phyloP scores from a whole-genome alignment of 2,113 vertebrate genomes.

The Nycticryphes semicollaris region DNA sequence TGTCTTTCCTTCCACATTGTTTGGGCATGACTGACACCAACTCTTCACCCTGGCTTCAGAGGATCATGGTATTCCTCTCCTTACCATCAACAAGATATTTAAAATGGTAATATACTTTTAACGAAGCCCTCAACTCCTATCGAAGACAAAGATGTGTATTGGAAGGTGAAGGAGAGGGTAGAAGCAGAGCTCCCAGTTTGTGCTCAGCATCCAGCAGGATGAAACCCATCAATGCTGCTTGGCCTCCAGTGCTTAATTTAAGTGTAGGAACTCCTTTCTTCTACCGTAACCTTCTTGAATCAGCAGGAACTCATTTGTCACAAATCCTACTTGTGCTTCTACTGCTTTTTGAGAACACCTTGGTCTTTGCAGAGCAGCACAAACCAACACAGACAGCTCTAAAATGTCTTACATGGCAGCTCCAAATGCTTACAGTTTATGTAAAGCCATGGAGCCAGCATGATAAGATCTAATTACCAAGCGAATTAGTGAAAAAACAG shows the following conservation, averaged over 20 bases:
- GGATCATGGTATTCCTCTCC: not conserved
- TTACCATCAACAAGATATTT: not conserved
- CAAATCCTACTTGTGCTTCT: not conserved
- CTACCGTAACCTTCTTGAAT: not conserved
- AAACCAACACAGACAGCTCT: not conserved
- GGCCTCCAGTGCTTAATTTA: not conserved
- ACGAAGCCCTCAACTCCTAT: not conserved
- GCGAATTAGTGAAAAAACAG: constrained; percentile 65
- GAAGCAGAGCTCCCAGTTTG: not conserved
- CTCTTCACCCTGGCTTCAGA: not conserved
- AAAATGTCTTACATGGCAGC: constrained; percentile 35
- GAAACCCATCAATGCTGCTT: not conserved
- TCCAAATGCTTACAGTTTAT: constrained; percentile 64
- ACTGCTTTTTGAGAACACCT: not conserved
- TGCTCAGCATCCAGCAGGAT: not conserved
- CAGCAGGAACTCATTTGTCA: not conserved
- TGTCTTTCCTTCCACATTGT: not conserved
- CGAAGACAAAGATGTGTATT: not conserved
- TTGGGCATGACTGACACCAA: not conserved
- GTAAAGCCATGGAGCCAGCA: constrained; percentile 65
- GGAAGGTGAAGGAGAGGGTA: not conserved
- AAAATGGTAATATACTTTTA: not conserved
- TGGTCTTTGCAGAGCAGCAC: not conserved
- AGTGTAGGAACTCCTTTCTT: not conserved
- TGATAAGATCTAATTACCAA: constrained; percentile 68